Evolutionary conservation across 2,888 invertebrate genomes (phyloP).

Genomic region (Hypsopygia costalis): DNA sequence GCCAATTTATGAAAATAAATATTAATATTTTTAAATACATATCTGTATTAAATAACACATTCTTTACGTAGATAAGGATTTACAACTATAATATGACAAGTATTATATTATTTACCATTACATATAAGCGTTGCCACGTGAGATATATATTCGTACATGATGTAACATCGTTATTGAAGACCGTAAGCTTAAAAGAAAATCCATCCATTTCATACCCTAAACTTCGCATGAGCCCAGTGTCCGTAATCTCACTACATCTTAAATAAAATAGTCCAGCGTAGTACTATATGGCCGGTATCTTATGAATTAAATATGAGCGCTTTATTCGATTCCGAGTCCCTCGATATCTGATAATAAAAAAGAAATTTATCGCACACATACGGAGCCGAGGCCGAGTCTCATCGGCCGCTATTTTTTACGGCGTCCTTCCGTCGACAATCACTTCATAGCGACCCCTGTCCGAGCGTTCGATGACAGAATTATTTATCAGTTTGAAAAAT

Average conservation of each 20-base stretch:
- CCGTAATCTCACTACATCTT: slow-evolving; percentile 74
- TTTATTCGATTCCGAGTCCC: slow-evolving; percentile 81
- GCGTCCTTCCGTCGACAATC: slow-evolving; percentile 75
- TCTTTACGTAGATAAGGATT: no score
- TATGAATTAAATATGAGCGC: slow-evolving; percentile 81
- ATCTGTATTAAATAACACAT: no score
- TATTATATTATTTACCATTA: no score
- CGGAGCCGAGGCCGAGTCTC: slow-evolving; percentile 52
- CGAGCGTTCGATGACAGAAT: slow-evolving; percentile 80
- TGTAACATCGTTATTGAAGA: not conserved
- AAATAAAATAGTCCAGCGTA: slow-evolving; percentile 76
- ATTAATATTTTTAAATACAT: no score
- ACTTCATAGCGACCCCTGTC: slow-evolving; percentile 80
- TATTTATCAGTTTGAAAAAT: slow-evolving; percentile 82
- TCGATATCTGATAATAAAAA: slow-evolving; percentile 81
- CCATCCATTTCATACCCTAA: slow-evolving; percentile 36
- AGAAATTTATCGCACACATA: slow-evolving; percentile 78
- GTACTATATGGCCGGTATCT: slow-evolving; percentile 77
- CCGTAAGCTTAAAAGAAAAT: slow-evolving; percentile 7
- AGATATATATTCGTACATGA: no score
- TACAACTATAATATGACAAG: no score
- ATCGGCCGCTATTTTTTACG: slow-evolving; percentile 77
- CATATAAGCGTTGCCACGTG: no score
- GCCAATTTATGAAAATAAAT: no score
- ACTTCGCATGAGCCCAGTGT: slow-evolving; percentile 46